A percentile compares a stretch with the other conserved stretches of the same genome.
These are phyloP conservation scores for Volucella inanis DNA, from an alignment of 2,888 invertebrate genomes.

Conservation along the genomic window DNA sequence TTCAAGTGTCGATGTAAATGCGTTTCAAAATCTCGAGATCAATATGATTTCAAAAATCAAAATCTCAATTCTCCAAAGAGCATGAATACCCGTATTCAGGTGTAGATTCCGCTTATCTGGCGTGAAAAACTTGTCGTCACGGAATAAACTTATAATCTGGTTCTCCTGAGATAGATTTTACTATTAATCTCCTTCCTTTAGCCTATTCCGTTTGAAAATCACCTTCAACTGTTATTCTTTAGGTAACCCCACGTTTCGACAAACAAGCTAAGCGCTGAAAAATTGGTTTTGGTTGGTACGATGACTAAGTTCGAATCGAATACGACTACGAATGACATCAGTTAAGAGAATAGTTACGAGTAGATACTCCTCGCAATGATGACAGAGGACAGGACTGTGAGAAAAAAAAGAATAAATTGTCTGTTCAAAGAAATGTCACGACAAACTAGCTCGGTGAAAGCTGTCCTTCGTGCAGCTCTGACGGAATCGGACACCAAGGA, in stretches of 20 bases:
- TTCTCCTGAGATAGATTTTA: neutral
- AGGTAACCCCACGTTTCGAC: neutral
- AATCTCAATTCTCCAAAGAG: conserved; percentile 15
- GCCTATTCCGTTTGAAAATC: conserved; percentile 14
- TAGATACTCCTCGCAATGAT: neutral
- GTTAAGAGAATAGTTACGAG: conserved; percentile 26
- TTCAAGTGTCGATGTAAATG: conserved; percentile 1
- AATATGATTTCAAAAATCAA: conserved; percentile 45
- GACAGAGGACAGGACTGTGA: neutral
- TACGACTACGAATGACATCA: conserved; percentile 48
- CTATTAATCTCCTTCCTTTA: conserved; percentile 11
- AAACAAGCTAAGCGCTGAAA: conserved; percentile 50
- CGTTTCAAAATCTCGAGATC: conserved; percentile 21
- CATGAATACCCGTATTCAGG: too few relatives aligned
- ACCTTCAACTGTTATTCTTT: conserved; percentile 26
- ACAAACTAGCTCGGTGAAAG: conserved; percentile 54
- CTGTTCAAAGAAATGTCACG: conserved; percentile 36
- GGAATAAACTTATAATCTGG: too few relatives aligned
- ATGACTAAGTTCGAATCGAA: conserved; percentile 42
- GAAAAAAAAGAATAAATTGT: neutral
- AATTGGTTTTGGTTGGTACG: conserved; percentile 61
- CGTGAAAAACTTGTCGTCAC: too few relatives aligned
- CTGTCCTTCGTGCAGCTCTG: conserved; percentile 22
- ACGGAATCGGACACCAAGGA: conserved; percentile 38
- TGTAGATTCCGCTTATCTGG: too few relatives aligned